Percentiles rank a stretch among this genome's conserved stretches.
Evolutionary conservation across 2,888 invertebrate species (phyloP).

Genomic region (Drosophila glabriapex): DNA sequence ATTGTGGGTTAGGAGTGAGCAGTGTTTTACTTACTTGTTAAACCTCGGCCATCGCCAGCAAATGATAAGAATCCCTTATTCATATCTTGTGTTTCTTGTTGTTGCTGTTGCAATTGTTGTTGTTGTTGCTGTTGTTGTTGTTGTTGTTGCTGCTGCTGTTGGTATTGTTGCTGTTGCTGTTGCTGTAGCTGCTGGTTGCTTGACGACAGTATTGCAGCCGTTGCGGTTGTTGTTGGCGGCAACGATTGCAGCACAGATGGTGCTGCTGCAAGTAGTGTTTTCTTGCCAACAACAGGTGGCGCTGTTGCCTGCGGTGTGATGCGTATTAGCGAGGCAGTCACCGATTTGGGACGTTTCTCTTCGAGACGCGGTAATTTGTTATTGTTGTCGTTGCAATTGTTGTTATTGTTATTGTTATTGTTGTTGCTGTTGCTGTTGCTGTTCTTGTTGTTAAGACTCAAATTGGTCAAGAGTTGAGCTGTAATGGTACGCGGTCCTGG

Average conservation of each 20-base stretch:
- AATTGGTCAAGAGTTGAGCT: slow-evolving; percentile 60
- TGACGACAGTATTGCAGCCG: slow-evolving; percentile 43
- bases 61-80: slow-evolving; percentile 96
- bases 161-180: slow-evolving; percentile 67
- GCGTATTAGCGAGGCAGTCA: slow-evolving; percentile 84
- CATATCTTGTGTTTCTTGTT: slow-evolving; percentile 93
- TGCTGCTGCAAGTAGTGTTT: slow-evolving; percentile 7
- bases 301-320: slow-evolving; percentile 45
- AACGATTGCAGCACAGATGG: slow-evolving; percentile 22
- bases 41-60: slow-evolving; percentile 92
- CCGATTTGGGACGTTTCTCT: slow-evolving; percentile 83
- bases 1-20: not conserved
- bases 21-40: slow-evolving; percentile 91
- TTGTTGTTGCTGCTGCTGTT: slow-evolving; percentile 77
- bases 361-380: slow-evolving; percentile 49
- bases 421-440: slow-evolving; percentile 37
- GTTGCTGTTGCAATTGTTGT: slow-evolving; percentile 41
- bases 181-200: slow-evolving; percentile 56
- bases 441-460: slow-evolving; percentile 26
- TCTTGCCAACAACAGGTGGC: slow-evolving; percentile 23
- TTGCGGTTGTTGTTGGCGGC: slow-evolving; percentile 49
- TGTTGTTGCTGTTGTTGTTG: slow-evolving; percentile 51
- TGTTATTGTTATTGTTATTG: slow-evolving; percentile 52
- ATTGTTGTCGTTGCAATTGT: slow-evolving; percentile 52
- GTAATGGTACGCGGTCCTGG: slow-evolving; percentile 72